These are phyloP conservation scores for Ptilodon capucinus DNA, from an alignment of 2,888 invertebrate genomes.

Conservation along the genomic window DNA sequence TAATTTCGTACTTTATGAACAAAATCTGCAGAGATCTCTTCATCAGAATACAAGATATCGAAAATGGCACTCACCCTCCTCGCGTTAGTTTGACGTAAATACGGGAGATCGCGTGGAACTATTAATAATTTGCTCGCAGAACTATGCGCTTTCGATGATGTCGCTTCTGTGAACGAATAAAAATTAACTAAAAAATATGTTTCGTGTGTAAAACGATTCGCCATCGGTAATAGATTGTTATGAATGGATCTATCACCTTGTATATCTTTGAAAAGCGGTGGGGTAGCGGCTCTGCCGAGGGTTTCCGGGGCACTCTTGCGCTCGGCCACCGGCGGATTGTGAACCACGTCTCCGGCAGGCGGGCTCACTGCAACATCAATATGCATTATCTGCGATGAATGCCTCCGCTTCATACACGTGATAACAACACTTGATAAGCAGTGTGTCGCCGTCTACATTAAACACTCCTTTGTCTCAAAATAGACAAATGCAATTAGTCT, in stretches of 20 bases:
- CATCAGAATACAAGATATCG: background rate
- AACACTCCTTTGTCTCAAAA: conserved; percentile 31
- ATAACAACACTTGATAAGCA: conserved; percentile 66
- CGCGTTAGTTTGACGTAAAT: conserved; percentile 80
- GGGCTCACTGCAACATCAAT: conserved; percentile 62
- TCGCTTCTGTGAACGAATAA: conserved; percentile 59
- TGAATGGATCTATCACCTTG: conserved; percentile 50
- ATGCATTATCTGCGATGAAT: conserved; percentile 63
- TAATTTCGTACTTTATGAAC: too few species aligned
- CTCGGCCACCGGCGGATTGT: conserved; percentile 46
- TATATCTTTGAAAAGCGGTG: conserved; percentile 63
- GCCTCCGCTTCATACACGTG: conserved; percentile 61
- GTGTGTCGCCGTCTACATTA: conserved; percentile 35
- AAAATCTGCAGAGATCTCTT: too few species aligned
- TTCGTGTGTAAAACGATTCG: conserved; percentile 1
- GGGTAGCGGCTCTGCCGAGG: conserved; percentile 53
- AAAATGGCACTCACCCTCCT: conserved; percentile 62
- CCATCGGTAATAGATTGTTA: conserved; percentile 8
- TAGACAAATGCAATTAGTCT: conserved; percentile 15
- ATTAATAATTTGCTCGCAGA: conserved; percentile 71
- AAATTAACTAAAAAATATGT: conserved; percentile 1
- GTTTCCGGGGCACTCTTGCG: conserved; percentile 52
- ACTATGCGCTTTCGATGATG: conserved; percentile 64
- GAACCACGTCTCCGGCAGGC: conserved; percentile 53
- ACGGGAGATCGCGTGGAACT: conserved; percentile 75